Conservation (phyloP, 2,797 vertebrate species). For the Megaceryle alcyon region DNA sequence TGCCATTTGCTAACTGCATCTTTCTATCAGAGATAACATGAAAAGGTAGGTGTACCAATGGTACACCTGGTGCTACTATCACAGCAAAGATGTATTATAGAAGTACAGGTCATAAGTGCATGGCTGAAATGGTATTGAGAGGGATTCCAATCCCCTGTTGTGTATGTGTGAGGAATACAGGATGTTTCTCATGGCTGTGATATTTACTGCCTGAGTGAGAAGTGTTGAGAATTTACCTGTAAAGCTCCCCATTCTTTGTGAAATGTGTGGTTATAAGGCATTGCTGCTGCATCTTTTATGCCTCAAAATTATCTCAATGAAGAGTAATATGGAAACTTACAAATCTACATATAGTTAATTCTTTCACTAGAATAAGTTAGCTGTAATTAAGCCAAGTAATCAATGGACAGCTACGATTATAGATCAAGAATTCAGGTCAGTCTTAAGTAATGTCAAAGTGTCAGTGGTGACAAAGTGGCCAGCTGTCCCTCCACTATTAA, state of each 20-base stretch:
- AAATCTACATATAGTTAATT: neutral
- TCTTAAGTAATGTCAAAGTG: slow-evolving; percentile 3
- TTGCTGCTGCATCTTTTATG: neutral
- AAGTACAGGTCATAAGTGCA: neutral
- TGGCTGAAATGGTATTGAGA: neutral
- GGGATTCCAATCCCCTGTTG: neutral
- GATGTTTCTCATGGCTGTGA: neutral
- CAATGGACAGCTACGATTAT: neutral
- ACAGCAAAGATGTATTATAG: slow-evolving; percentile 28
- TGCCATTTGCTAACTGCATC: slow-evolving; percentile 36
- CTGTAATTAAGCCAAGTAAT: slow-evolving; percentile 14
- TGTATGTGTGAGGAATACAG: slow-evolving; percentile 1
- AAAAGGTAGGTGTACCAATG: slow-evolving; percentile 17
- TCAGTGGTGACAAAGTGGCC: neutral
- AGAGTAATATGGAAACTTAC: neutral
- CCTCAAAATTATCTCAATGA: neutral
- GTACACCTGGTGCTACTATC: neutral
- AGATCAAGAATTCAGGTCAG: slow-evolving; percentile 41
- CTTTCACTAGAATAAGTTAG: slow-evolving; percentile 6
- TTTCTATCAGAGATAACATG: neutral
- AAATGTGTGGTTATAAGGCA: neutral
- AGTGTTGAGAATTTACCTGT: neutral
- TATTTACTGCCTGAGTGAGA: slow-evolving; percentile 3
- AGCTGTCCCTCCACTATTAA: neutral
- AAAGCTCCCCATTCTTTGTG: neutral